These are phyloP conservation scores for Thalassophryne amazonica DNA, from an alignment of 2,797 vertebrate genomes.

Conservation along the genomic window DNA sequence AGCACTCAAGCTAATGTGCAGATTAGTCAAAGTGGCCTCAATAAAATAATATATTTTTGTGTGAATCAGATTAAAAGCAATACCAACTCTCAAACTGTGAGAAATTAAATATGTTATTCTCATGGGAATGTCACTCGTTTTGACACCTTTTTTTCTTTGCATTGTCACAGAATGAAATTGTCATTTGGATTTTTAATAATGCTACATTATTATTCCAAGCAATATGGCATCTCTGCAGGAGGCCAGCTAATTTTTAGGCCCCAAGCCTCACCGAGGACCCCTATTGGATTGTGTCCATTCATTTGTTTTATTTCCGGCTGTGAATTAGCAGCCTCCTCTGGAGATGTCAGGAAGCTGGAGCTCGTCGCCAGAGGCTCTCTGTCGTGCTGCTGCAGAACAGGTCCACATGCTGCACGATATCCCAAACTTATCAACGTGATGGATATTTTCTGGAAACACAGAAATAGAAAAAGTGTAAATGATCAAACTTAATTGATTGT, in stretches of 20 bases:
- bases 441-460: slow-evolving; percentile 41
- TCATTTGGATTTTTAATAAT: slow-evolving; percentile 74
- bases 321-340: slow-evolving; percentile 83
- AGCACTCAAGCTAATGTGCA: slow-evolving; percentile 62
- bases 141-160: slow-evolving; percentile 70
- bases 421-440: slow-evolving; percentile 3
- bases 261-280: slow-evolving; percentile 57
- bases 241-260: slow-evolving; percentile 72
- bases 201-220: slow-evolving; percentile 74
- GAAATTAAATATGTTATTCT: slow-evolving; percentile 66
- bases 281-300: slow-evolving; percentile 76
- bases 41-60: slow-evolving; percentile 70
- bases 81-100: slow-evolving; percentile 52
- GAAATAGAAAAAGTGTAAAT: slow-evolving; percentile 81
- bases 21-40: slow-evolving; percentile 71
- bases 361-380: slow-evolving; percentile 84
- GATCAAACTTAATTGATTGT: slow-evolving; percentile 93
- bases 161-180: slow-evolving; percentile 73
- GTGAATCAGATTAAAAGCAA: slow-evolving; percentile 77
- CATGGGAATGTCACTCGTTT: slow-evolving; percentile 55
- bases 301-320: slow-evolving; percentile 88
- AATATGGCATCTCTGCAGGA: slow-evolving; percentile 80
- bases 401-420: slow-evolving; percentile 75
- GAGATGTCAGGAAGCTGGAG: slow-evolving; percentile 74
- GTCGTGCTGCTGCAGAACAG: slow-evolving; percentile 80